A percentile compares a stretch with the other conserved stretches of the same genome.
These are phyloP conservation scores for Suricata suricatta DNA, from an alignment of 2,113 vertebrate species.

Conservation along the genomic window DNA sequence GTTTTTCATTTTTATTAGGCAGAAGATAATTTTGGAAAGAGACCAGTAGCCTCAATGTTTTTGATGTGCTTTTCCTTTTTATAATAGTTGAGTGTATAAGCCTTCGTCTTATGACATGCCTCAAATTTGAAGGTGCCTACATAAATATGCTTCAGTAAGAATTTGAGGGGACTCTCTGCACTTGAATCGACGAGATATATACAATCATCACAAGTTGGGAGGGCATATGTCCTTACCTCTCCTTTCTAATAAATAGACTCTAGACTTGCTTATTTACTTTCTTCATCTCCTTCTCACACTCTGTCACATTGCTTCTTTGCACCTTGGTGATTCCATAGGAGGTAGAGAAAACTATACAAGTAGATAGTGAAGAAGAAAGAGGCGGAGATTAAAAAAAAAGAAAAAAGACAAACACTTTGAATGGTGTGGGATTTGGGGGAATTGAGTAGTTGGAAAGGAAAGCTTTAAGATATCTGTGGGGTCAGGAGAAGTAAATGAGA, in stretches of 20 bases:
- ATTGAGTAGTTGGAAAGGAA: background rate
- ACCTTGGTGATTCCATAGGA: background rate
- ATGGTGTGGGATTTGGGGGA: background rate
- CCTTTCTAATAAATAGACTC: background rate
- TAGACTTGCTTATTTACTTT: background rate
- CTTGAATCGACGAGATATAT: background rate
- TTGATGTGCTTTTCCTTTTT: background rate
- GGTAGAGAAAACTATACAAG: background rate
- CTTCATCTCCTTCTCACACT: background rate
- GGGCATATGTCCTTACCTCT: background rate
- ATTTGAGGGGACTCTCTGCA: background rate
- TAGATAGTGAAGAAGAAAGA: background rate
- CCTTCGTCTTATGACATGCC: background rate
- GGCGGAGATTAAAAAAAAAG: too few relatives aligned
- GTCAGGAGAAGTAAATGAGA: background rate
- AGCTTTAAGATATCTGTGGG: background rate
- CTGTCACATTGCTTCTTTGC: background rate
- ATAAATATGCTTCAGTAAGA: background rate
- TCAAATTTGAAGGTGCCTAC: background rate
- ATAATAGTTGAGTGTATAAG: background rate
- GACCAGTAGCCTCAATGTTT: background rate
- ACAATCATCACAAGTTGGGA: background rate
- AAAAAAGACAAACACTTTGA: background rate
- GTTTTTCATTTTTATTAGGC: background rate
- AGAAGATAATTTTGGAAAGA: background rate